Evolutionary conservation across 2,888 invertebrate species (phyloP), one percentile per base, ranked within the genome.

Genomic region (Stenolophus ochropezus): DNA sequence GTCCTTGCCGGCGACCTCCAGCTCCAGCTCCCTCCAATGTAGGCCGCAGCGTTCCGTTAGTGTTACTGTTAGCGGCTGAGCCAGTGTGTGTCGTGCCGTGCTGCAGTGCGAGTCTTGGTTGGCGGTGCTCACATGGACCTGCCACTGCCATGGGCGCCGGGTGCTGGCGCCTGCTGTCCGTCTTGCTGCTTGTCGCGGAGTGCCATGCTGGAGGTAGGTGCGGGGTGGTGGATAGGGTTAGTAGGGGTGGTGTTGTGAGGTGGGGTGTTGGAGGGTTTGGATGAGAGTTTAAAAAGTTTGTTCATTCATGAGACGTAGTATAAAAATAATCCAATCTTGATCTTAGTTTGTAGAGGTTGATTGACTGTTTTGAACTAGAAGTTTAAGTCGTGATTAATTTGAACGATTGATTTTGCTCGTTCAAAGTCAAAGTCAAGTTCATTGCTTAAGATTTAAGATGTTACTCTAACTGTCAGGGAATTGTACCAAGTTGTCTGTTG

Each of bases 71-170:
- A 21, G 11, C 8, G 47, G 49, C 20, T 6, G 5, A 14, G 56
- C 8, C 20, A 56, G 1, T 8, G 49, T n/a, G 21, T 25, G 18
- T 56, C 8, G 65, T 8, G 53, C 53, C 23, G 49, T 71, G n/a
- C 21, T 49, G 73, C 25, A 14, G 23, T 42, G 76, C 56, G 25
- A 16, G 23, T 74, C 14, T 8, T 3, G 18, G 65, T 33, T 4
- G 25, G 25, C 75, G 47, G 78, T 78, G 49, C 49, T 78, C 78
- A 33, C 65, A 78, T 78, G 78, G 78, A 78, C 78, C 21, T 69
- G 23, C 58, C 20, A 18, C 49, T 25, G 65, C 56, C 18, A 78
- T 78, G 78, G 78, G 65, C 65, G 65, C 58, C 65, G 69, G 49
- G 27, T 56, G 56, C 21, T 78, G 78, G 78, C 78, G 69, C 14